These are phyloP conservation scores for Drosophila bocqueti DNA, from an alignment of 1,140 invertebrate species.

Conservation along the genomic window DNA sequence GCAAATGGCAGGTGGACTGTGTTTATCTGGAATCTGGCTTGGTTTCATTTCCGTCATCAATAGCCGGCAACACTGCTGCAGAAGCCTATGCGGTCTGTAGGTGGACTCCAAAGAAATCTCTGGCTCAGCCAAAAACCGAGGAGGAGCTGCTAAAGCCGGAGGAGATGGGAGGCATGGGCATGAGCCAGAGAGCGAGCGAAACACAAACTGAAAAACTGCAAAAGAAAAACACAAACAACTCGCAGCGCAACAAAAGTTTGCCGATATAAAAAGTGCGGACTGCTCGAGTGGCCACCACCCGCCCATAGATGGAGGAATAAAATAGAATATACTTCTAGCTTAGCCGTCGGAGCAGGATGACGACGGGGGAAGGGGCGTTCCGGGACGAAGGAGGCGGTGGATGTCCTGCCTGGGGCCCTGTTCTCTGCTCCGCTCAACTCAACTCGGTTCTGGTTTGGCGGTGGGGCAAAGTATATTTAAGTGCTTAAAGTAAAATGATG, in stretches of 20 bases:
- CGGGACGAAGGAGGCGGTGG: background rate
- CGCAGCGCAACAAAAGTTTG: slow-evolving; percentile 79
- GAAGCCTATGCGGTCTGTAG: slow-evolving; percentile 35
- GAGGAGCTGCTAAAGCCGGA: slow-evolving; percentile 1
- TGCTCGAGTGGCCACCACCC: slow-evolving; percentile 71
- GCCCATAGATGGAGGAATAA: slow-evolving; percentile 62
- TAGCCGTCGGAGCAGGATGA: slow-evolving; percentile 52
- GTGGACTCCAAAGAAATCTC: slow-evolving; percentile 65
- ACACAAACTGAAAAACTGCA: slow-evolving; percentile 81
- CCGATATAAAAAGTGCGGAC: slow-evolving; percentile 80
- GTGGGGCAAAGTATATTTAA: slow-evolving; percentile 83
- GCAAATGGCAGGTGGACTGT: slow-evolving; percentile 2
- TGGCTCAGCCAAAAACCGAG: slow-evolving; percentile 59
- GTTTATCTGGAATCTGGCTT: slow-evolving; percentile 33
- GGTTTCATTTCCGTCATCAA: slow-evolving; percentile 31
- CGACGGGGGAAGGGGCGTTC: slow-evolving; percentile 5
- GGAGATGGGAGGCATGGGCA: slow-evolving; percentile 2
- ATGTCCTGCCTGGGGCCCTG: slow-evolving; percentile 36
- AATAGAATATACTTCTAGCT: slow-evolving; percentile 71
- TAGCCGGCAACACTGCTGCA: slow-evolving; percentile 30
- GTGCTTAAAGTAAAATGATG: slow-evolving; percentile 85
- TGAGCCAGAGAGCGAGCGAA: slow-evolving; percentile 32
- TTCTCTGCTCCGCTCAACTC: slow-evolving; percentile 30
- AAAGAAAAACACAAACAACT: slow-evolving; percentile 84
- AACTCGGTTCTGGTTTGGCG: slow-evolving; percentile 47